Evolutionary conservation across 92 coral and sea anemone genomes (phyloP), one percentile per base, ranked within the genome.

Genomic region (Chrysogorgia sp.): DNA sequence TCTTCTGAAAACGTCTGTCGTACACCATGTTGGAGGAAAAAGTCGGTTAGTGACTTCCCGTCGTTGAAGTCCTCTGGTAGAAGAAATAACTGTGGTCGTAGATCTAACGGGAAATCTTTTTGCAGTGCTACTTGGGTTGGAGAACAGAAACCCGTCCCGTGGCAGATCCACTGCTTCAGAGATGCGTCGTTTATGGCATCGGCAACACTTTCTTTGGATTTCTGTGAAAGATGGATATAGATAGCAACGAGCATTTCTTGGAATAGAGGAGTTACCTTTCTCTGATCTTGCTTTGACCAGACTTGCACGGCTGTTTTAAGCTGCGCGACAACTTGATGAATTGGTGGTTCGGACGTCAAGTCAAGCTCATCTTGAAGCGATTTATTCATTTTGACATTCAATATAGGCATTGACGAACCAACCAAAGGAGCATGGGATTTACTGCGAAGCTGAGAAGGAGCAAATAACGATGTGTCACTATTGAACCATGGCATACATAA

Each of bases 131-230:
- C 31, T 70, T 45, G 74, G 14, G 81, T 67, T 23, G 97, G 96
- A 33, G 87, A 34, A 26, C 96, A 56, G 53, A 90, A 90, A 21
- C 94, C 97, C 31, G 74, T 50, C 1, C 90, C 97, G 56, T 85
- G 86, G 96, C 97, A 92, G 25, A 92, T 71, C 97, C 96, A 92
- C 28, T 85, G 82, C 40, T 84, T 81, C 34, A 87, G 81, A n/a
- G 56, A 23, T 48, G 59, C 58, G 35, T 67, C 70, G 13, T 45
- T 45, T 5, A 52, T 24, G 1, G 15, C n/a, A 58, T 40, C 47
- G n/a, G 29, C 15, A 21, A 65, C 45, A 50, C 52, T 7, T 13
- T 43, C 13, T 10, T 58, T 17, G 57, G 65, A 43, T 1, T 41
- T 48, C 29, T 34, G 71, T 28, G 88, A 85, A 50, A 75, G 81